Base-by-base conservation (phyloP, 2,113 vertebrate genomes). In the Archocentrus centrarchus region DNA sequence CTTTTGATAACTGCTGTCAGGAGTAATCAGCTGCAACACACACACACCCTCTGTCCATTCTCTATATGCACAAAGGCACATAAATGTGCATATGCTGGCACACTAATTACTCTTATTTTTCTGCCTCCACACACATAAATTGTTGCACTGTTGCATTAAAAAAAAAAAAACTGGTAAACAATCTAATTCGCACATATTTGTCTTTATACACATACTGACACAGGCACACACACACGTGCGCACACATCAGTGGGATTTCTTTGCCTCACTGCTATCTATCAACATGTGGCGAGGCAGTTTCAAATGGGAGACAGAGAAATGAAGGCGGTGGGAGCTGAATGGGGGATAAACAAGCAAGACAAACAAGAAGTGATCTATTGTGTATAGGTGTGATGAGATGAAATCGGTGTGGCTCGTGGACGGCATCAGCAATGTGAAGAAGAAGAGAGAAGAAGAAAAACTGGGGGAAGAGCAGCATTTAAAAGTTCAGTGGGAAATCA, bases 221-320 rank as follows among this genome's bases (percentile, higher is more conserved):
- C 14, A 50, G 14, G 3, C 44, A 18, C 15, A 53, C 50, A 53
- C 50, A 20, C 53, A 57, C 3, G 11, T 11, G 22, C 11, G 2
- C 22, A 11, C 20, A 39, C 11, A 10, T 35, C 79, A 50, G 53
- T 44, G 85, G 79, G 70, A 85, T 81, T 80, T 88, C 80, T 63
- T 80, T 20, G 39, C 11, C 53, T 60, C 3, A 8, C 75, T n/a
- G 61, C 64, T 6, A 50, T 64, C 57, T 77, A 80, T 82, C 61
- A 70, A 79, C 15, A 50, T 60, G 79, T 80, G 76, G 75, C 59
- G 66, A 27, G 18, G 47, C 50, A 78, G 58, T 55, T 61, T 78
- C 27, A 66, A 64, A 66, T 68, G 18, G 20, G 1, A 55, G 30
- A 55, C 2, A 14, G 8, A 41, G 47, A 81, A 59, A 47, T 24